phyloP scores from a whole-genome alignment of 2,797 vertebrate genomes.

The Parambassis ranga region DNA sequence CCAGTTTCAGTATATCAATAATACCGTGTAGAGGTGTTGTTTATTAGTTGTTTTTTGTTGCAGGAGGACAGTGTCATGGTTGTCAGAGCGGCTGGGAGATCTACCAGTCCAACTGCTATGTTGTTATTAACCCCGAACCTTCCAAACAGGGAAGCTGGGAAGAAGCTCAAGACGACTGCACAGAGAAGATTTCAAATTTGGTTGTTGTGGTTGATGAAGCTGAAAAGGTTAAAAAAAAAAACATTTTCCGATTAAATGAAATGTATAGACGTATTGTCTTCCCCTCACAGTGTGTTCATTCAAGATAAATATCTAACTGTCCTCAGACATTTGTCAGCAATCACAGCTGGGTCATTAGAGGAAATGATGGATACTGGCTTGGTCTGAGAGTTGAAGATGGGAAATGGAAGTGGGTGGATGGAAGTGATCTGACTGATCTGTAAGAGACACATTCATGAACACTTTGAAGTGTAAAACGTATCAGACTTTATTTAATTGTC shows the following conservation, averaged over 20 bases:
- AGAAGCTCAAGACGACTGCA: conserved; percentile 33
- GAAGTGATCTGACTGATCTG: not conserved
- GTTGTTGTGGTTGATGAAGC: not conserved
- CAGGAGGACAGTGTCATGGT: conserved; percentile 31
- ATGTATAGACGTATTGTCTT: not conserved
- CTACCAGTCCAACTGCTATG: conserved; percentile 37
- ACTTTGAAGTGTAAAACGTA: not conserved
- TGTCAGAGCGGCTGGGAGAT: not conserved
- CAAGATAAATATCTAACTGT: not conserved
- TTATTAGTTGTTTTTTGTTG: not conserved
- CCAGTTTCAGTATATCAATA: too few species aligned
- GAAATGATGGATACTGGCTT: conserved; percentile 38
- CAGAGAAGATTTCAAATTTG: conserved; percentile 21
- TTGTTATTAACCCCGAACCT: accelerated
- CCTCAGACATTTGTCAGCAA: conserved; percentile 6
- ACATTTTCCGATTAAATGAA: not conserved
- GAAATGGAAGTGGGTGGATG: conserved; percentile 57
- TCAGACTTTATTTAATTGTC: not conserved
- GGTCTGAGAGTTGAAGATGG: conserved; percentile 28
- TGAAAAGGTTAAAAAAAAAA: conserved; percentile 40
- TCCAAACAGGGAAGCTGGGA: not conserved
- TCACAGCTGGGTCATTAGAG: accelerated
- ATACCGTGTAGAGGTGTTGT: too few species aligned
- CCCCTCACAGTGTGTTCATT: accelerated
- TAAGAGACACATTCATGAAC: conserved; percentile 13